Percentiles rank a stretch among this genome's conserved stretches.
These are phyloP conservation scores for Leptinotarsa undecemlineata DNA, from an alignment of 1,140 invertebrate species.

Conservation along the genomic window DNA sequence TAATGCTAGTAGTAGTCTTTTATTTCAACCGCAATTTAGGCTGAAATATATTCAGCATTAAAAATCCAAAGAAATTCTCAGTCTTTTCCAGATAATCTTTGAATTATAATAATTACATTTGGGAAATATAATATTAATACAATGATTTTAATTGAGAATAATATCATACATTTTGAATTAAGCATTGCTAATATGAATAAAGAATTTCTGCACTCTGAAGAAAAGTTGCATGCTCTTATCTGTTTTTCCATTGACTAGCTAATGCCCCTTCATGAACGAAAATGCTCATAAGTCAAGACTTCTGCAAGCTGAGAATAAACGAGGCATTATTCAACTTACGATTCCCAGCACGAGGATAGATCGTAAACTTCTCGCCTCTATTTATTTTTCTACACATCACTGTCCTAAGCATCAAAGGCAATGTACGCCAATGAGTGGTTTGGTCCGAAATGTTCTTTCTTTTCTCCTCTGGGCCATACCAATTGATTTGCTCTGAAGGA, in stretches of 20 bases:
- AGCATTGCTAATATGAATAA: too few species aligned
- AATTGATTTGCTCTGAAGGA: slow-evolving; percentile 43
- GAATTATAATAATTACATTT: too few species aligned
- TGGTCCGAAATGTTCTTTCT: slow-evolving; percentile 30
- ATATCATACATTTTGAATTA: too few species aligned
- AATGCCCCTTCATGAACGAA: background rate
- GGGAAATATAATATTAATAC: too few species aligned
- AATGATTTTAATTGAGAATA: too few species aligned
- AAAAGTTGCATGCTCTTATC: too few species aligned
- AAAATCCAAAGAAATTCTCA: too few species aligned
- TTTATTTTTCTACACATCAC: background rate
- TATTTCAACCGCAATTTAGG: too few species aligned
- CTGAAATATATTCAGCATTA: too few species aligned
- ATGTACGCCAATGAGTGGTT: background rate
- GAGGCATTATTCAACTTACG: background rate
- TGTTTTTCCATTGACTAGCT: background rate
- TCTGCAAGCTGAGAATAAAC: background rate
- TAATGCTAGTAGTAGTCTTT: too few species aligned
- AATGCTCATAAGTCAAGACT: background rate
- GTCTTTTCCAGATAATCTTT: too few species aligned
- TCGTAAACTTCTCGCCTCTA: background rate
- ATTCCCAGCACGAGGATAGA: background rate
- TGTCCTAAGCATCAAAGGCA: background rate
- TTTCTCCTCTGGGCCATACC: slow-evolving; percentile 32
- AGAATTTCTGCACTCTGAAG: too few species aligned